These are phyloP conservation scores for Microctenopoma lineatum DNA, from an alignment of 2,797 vertebrate species.

Conservation along the genomic window DNA sequence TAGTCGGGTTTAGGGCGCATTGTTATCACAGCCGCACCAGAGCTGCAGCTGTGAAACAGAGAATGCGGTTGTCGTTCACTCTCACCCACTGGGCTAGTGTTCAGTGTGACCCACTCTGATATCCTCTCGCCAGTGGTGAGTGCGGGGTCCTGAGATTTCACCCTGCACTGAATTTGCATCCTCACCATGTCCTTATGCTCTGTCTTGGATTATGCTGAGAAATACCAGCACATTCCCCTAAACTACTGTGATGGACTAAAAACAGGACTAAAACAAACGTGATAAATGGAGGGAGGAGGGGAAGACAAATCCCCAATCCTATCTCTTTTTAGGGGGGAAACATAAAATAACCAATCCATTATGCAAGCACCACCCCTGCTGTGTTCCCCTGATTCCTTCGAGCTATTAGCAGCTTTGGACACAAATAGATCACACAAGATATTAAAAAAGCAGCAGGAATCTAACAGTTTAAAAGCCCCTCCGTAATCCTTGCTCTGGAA, in stretches of 20 bases:
- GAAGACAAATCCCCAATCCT: constrained; percentile 51
- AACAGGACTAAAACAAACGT: constrained; percentile 37
- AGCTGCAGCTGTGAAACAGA: constrained; percentile 64
- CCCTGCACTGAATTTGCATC: constrained; percentile 30
- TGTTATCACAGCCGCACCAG: constrained; percentile 66
- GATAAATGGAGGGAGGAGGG: constrained; percentile 36
- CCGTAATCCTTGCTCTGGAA: constrained; percentile 62
- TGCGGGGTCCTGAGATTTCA: constrained; percentile 49
- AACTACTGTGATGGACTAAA: constrained; percentile 28
- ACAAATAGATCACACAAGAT: constrained; percentile 80
- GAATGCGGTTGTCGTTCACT: constrained; percentile 50
- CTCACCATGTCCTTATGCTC: constrained; percentile 24
- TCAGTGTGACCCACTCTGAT: constrained; percentile 50
- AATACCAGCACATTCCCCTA: constrained; percentile 20
- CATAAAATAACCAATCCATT: constrained; percentile 78
- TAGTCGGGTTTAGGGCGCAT: constrained; percentile 65
- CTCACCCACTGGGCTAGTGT: constrained; percentile 52
- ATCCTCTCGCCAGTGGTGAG: constrained; percentile 43
- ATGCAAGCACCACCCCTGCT: constrained; percentile 68
- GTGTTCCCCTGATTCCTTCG: constrained; percentile 69
- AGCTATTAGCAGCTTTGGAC: constrained; percentile 81
- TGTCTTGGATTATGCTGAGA: constrained; percentile 31
- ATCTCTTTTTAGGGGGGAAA: constrained; percentile 50
- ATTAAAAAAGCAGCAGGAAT: constrained; percentile 79
- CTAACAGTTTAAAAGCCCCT: constrained; percentile 70